These are phyloP conservation scores for Rotaria sp. DNA, from an alignment of 2,888 invertebrate species.

Conservation along the genomic window DNA sequence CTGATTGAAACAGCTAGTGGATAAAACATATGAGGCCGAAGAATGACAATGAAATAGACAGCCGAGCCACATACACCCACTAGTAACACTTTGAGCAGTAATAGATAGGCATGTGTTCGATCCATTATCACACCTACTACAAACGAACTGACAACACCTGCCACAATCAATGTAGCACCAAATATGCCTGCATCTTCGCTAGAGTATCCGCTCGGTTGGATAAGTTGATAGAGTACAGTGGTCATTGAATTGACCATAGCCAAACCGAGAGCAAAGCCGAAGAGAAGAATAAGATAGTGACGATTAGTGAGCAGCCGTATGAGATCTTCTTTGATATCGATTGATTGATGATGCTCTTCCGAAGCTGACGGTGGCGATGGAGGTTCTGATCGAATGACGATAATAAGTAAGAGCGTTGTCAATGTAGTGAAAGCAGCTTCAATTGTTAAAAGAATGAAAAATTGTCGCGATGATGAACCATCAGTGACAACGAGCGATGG, in stretches of 20 bases:
- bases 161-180: not conserved
- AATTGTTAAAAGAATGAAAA: not conserved
- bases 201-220: not conserved
- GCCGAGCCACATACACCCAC: not conserved
- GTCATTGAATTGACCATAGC: not conserved
- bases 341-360: not conserved
- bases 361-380: not conserved
- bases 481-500: not conserved
- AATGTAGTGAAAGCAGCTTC: not conserved
- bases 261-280: not conserved
- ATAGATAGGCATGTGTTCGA: not conserved
- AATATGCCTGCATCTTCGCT: not conserved
- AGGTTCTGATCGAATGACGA: not conserved
- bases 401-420: not conserved
- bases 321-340: not conserved
- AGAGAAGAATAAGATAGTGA: not conserved
- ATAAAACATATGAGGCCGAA: not conserved
- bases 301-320: not conserved
- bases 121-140: not conserved
- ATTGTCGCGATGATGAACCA: not conserved
- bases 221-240: not conserved
- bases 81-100: not conserved
- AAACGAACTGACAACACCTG: not conserved
- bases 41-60: not conserved
- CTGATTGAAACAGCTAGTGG: not conserved